Conservation (phyloP, 1,140 invertebrate species). For the Papilio polyxenes region DNA sequence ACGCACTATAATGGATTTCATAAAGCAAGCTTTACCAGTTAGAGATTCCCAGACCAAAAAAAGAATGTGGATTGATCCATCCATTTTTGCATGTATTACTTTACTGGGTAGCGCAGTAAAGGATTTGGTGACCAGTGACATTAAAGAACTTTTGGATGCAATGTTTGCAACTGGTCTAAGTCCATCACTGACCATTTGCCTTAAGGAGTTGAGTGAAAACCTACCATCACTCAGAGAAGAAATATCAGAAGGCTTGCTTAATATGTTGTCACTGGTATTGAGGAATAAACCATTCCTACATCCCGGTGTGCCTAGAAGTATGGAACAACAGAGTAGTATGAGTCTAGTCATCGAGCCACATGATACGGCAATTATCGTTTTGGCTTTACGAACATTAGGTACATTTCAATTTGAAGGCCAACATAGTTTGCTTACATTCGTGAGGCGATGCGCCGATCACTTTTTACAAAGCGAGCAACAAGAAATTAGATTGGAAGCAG, state of each 20-base stretch:
- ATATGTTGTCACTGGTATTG: conserved; percentile 92
- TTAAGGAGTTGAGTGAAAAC: conserved; percentile 93
- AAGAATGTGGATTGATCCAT: conserved; percentile 89
- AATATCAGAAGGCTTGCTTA: conserved; percentile 94
- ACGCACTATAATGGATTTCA: conserved; percentile 92
- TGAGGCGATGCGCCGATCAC: conserved; percentile 94
- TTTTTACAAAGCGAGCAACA: conserved; percentile 95
- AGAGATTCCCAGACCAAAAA: conserved; percentile 88
- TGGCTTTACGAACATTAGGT: conserved; percentile 96
- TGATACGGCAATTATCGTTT: conserved; percentile 92
- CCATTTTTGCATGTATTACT: conserved; percentile 97
- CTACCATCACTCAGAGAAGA: conserved; percentile 94
- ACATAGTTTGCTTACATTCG: conserved; percentile 95
- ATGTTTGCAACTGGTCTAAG: conserved; percentile 96
- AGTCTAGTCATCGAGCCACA: conserved; percentile 78
- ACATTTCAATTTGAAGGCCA: conserved; percentile 98
- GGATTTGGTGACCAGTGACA: conserved; percentile 87
- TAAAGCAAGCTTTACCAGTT: conserved; percentile 90
- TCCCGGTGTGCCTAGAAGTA: conserved; percentile 84
- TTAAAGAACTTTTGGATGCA: conserved; percentile 93
- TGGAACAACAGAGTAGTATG: conserved; percentile 65
- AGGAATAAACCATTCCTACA: conserved; percentile 92
- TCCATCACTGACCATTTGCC: conserved; percentile 93
- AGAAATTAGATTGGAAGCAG: conserved; percentile 96
- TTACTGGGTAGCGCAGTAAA: conserved; percentile 93